Evolutionary conservation across 1,140 invertebrate genomes (phyloP).

Genomic region (Trigoniulus corallinus): DNA sequence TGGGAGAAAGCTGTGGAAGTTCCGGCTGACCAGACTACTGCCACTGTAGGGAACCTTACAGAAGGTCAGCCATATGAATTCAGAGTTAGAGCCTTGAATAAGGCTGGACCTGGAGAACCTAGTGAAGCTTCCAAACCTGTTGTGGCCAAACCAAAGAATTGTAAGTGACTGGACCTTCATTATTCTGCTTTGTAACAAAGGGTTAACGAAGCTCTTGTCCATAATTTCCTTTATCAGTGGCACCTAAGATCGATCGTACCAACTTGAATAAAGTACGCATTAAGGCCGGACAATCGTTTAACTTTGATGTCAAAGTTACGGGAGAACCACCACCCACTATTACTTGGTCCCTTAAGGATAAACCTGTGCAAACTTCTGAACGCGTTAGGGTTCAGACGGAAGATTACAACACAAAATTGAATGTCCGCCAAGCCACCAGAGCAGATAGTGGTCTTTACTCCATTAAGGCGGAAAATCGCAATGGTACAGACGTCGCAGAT

Average conservation of each 20-base stretch:
- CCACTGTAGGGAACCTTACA: slow-evolving; percentile 70
- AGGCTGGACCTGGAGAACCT: slow-evolving; percentile 81
- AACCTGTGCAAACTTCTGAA: slow-evolving; percentile 50
- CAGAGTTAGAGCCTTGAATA: slow-evolving; percentile 77
- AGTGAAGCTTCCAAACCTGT: slow-evolving; percentile 74
- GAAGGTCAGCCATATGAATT: slow-evolving; percentile 84
- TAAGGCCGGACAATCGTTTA: slow-evolving; percentile 74
- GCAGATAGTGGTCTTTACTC: slow-evolving; percentile 81
- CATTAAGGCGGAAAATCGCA: slow-evolving; percentile 78
- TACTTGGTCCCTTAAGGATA: slow-evolving; percentile 60
- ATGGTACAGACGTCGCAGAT: slow-evolving; percentile 78
- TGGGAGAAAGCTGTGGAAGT: slow-evolving; percentile 83
- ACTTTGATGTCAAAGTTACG: slow-evolving; percentile 61
- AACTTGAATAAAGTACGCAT: slow-evolving; percentile 68
- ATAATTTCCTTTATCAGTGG: slow-evolving; percentile 25
- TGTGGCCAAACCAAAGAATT: slow-evolving; percentile 70
- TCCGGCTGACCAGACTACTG: slow-evolving; percentile 58
- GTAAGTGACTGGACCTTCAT: no score
- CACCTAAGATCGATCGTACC: slow-evolving; percentile 73
- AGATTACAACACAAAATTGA: slow-evolving; percentile 81
- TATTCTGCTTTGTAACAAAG: not conserved
- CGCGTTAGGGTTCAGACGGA: slow-evolving; percentile 55
- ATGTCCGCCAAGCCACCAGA: slow-evolving; percentile 64
- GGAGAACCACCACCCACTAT: slow-evolving; percentile 81
- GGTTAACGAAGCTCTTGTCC: slow-evolving; percentile 3